phyloP scores from a whole-genome alignment of 2,113 vertebrate genomes.

The Halcyon senegalensis region DNA sequence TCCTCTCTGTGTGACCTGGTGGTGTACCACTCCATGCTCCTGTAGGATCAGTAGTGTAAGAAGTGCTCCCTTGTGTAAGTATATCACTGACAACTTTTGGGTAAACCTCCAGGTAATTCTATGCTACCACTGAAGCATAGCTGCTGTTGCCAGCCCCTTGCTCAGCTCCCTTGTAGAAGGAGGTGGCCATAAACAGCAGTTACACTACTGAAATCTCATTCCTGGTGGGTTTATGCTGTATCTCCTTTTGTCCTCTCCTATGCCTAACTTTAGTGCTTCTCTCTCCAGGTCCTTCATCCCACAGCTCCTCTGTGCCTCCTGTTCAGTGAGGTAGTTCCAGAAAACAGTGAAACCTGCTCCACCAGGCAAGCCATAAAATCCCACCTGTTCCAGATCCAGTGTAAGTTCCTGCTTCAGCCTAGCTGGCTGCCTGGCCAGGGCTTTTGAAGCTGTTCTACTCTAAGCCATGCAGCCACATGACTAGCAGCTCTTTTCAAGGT shows the following conservation, averaged over 20 bases:
- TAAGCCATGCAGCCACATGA: fast-evolving
- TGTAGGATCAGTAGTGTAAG: neutral
- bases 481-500: neutral
- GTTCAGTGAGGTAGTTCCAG: neutral
- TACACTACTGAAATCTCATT: neutral
- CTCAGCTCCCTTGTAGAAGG: neutral
- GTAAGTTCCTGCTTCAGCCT: neutral
- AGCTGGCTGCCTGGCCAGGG: neutral
- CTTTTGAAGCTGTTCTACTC: neutral
- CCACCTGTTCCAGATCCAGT: fast-evolving
- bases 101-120: neutral
- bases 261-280: neutral
- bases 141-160: neutral
- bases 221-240: neutral
- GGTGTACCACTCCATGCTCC: fast-evolving
- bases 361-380: fast-evolving
- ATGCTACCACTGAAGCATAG: fast-evolving
- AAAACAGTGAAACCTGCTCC: neutral
- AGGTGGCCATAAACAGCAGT: neutral
- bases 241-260: neutral
- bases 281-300: neutral
- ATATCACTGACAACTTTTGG: neutral
- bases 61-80: neutral
- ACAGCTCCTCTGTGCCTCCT: neutral
- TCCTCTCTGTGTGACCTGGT: neutral